Conservation (phyloP, 2,113 vertebrate genomes). For the Donacobius atricapilla region DNA sequence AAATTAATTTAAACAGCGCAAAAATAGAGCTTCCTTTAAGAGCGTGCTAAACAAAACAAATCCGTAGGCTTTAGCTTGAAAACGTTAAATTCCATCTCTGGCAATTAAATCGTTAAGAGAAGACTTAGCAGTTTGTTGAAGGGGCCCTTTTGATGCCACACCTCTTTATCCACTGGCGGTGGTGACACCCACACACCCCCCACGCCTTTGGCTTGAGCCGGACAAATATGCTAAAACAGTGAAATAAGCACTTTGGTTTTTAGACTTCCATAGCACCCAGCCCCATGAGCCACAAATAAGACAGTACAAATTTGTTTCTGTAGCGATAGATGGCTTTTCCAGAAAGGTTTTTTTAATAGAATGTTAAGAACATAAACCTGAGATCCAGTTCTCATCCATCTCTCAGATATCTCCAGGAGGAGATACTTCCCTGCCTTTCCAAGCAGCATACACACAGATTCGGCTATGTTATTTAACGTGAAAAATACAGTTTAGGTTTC, state of each 20-base stretch:
- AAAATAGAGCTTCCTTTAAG: background rate
- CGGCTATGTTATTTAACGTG: accelerated
- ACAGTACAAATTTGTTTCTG: background rate
- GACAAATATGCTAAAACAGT: background rate
- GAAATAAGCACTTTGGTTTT: accelerated
- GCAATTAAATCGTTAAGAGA: background rate
- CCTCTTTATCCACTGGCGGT: background rate
- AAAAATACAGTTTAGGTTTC: background rate
- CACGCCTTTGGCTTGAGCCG: background rate
- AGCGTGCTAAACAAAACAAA: no score
- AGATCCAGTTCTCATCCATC: no score
- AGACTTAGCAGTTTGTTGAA: background rate
- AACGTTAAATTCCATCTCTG: background rate
- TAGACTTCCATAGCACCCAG: background rate
- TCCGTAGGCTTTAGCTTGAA: background rate
- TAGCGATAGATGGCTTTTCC: accelerated
- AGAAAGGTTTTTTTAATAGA: accelerated
- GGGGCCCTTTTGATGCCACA: no score
- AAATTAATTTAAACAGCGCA: background rate
- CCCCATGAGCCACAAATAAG: accelerated
- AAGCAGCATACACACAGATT: background rate
- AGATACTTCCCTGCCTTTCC: background rate
- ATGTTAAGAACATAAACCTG: background rate
- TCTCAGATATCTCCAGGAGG: background rate
- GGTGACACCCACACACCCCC: background rate